Base-by-base conservation (phyloP, 2,797 vertebrate species). In the Masticophis lateralis region DNA sequence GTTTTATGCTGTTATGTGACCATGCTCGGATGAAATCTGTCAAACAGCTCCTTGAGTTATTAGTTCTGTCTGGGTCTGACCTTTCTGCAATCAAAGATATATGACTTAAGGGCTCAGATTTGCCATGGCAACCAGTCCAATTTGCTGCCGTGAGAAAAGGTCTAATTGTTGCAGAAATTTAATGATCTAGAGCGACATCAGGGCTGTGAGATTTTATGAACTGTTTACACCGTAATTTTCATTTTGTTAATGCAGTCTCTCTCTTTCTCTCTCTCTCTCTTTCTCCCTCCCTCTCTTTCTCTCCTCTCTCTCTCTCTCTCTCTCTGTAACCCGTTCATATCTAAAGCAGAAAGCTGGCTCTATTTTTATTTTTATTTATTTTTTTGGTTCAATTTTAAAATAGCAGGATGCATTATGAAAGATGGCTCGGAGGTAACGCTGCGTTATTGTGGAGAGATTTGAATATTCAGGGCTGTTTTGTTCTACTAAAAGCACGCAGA, bases 91-190 rank as follows among this genome's bases (percentile, higher is more conserved):
- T 99, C 99, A 99, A 99, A 99, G 99, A 99, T 99, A 99, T 99
- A 99, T 99, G 99, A 99, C 99, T 99, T 99, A 99, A 99, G 99
- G 99, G 99, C 99, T 99, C 98, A 98, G 99, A 98, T 99, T 99
- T 99, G 99, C 99, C 99, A 99, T 99, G 99, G 99, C 99, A 99
- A 99, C 99, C 98, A 98, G 98, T 99, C 99, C 98, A 99, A 99
- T 99, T 99, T 99, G 99, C 99, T 98, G 98, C 98, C 98, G 98
- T 99, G 99, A 99, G 98, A 99, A 99, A 99, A 99, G 99, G 99
- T 99, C 99, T 99, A 99, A 99, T 99, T 99, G 99, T 99, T 99
- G 99, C 99, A 99, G 99, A 99, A 99, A 99, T 99, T 99, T 99
- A 99, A 99, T 99, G 99, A 99, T 99, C 99, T 99, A 98, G 99